Evolutionary conservation across 2,113 vertebrate genomes (phyloP).

Genomic region (Hyperoodon ampullatus): DNA sequence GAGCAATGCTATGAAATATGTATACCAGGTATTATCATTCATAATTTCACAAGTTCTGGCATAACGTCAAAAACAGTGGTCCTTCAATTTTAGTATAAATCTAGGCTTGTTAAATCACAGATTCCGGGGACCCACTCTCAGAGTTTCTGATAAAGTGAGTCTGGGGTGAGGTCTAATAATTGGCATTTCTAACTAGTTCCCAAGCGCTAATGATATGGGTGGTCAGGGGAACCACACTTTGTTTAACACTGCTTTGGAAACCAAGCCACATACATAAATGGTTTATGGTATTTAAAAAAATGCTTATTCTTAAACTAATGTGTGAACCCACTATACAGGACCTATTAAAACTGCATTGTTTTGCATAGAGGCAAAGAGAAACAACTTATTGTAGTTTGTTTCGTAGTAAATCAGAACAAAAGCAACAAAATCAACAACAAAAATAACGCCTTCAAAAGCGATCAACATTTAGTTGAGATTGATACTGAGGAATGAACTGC

Average conservation of each 20-base stretch:
- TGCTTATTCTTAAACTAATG: background rate
- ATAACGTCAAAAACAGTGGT: background rate
- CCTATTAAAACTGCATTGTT: background rate
- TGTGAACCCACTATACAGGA: background rate
- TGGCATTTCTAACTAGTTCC: background rate
- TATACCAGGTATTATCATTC: background rate
- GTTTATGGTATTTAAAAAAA: background rate
- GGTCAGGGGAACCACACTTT: background rate
- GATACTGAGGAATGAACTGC: background rate
- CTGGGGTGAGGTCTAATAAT: background rate
- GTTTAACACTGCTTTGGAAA: background rate
- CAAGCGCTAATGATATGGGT: background rate
- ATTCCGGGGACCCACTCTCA: background rate
- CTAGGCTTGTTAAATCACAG: background rate
- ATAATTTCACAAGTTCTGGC: background rate
- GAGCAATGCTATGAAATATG: background rate
- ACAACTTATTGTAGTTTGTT: background rate
- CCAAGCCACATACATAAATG: background rate
- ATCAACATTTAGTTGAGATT: background rate
- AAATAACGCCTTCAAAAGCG: background rate
- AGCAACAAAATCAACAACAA: background rate
- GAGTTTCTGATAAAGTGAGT: background rate
- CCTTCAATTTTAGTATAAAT: background rate
- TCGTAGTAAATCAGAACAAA: conserved; percentile 17
- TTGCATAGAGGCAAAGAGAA: background rate